Base-by-base conservation (phyloP, 2,888 invertebrate genomes). In the Cetonia aurata region DNA sequence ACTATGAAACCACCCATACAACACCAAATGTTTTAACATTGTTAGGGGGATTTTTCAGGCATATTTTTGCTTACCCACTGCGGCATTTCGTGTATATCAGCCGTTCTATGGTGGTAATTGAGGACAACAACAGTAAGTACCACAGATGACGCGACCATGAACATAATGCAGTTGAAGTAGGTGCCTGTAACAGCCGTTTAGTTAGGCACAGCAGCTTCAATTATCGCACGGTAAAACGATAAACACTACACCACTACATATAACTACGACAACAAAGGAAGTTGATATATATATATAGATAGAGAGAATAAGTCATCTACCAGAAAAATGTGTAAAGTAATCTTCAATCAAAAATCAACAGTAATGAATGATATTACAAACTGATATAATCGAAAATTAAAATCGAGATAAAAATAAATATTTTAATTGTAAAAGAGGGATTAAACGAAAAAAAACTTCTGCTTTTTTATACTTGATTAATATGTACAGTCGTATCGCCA, bases 151-250 rank as follows among this genome's bases (percentile, higher is more conserved):
- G 98, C 97, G 87, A 98, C 98, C 97, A 98, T 98, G 88, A 98
- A 96, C 98, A 98, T 98, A 87, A 98, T 98, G 89, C 97, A 97
- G 89, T 98, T 98, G 92, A 98, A 98, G 89, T 98, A 98, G 80
- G 98, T 96, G 84, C 98, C 98, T 79, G 81, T 72, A 81, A 81
- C 76, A 78, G 77, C 79, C 78, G 65, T 33, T 60, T 67, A 70
- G 74, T 80, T 69, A 79, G 67, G 56, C 59, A 67, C 70, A 69
- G 48, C 48, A 66, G 65, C 70, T 33, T 33, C 72, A 72, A 67
- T 71, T 50, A 13, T 55, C 19, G 70, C 59, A 19, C 37, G 37
- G 37, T 37, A 37, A 37, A 37, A 37, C 37, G 37, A 37, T 37
- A 37, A 25, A 70, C 37, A 70, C 70, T 57, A 66, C 66, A 56